Evolutionary conservation across 2,888 invertebrate genomes (phyloP).

Genomic region (Drosophila incognita): DNA sequence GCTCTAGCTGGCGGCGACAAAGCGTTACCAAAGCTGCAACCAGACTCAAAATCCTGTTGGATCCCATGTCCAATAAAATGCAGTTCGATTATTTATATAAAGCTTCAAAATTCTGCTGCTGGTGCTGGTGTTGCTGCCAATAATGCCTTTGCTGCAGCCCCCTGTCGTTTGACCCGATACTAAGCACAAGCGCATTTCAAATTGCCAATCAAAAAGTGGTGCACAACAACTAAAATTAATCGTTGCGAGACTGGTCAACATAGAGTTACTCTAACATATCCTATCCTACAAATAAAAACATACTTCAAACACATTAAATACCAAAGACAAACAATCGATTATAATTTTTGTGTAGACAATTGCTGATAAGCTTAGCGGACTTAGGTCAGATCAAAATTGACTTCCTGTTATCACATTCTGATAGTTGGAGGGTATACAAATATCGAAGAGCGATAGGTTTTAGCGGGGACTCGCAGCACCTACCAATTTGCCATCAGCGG

Average conservation of each 20-base stretch:
- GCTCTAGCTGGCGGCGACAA: conserved; percentile 37
- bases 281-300: background rate
- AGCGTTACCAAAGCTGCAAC: conserved; percentile 31
- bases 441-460: background rate
- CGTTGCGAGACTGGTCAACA: background rate
- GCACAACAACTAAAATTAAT: conserved; percentile 26
- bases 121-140: conserved; percentile 25
- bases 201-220: conserved; percentile 77
- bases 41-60: conserved; percentile 44
- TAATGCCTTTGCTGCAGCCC: conserved; percentile 14
- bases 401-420: background rate
- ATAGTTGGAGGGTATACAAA: conserved; percentile 26
- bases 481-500: conserved; percentile 76
- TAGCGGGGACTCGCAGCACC: conserved; percentile 54
- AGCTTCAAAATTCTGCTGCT: conserved; percentile 58
- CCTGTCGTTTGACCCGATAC: conserved; percentile 16
- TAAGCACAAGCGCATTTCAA: conserved; percentile 63
- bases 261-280: conserved; percentile 13
- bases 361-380: background rate
- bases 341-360: background rate
- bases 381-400: background rate
- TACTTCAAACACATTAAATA: background rate
- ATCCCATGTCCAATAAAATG: conserved; percentile 59
- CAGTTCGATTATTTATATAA: conserved; percentile 80
- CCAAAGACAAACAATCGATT: background rate